phyloP scores from a whole-genome alignment of 1,140 invertebrate species.

The Stenopsyche tienmushanensis region DNA sequence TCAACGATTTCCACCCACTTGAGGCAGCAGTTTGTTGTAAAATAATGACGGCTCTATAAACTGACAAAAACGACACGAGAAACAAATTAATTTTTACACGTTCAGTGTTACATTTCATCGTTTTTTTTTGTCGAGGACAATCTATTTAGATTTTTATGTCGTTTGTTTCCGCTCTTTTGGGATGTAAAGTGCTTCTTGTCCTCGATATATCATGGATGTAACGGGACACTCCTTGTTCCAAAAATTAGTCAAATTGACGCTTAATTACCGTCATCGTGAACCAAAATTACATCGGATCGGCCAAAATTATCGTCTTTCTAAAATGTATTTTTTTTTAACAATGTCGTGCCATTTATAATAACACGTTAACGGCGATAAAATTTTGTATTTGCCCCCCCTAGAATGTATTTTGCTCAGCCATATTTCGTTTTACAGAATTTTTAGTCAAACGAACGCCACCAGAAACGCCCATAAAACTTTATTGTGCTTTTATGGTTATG shows the following conservation, averaged over 20 bases:
- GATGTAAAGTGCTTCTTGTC: not conserved
- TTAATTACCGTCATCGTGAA: too few relatives aligned
- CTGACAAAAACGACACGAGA: constrained; percentile 33
- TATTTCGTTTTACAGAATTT: not conserved
- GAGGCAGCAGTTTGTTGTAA: not conserved
- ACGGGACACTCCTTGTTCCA: too few relatives aligned
- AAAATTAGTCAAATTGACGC: too few relatives aligned
- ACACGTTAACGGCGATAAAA: too few relatives aligned
- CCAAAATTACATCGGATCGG: too few relatives aligned
- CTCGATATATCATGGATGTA: too few relatives aligned
- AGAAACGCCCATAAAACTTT: constrained; percentile 37
- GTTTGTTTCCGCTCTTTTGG: constrained; percentile 31
- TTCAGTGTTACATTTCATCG: constrained; percentile 24
- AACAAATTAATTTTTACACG: constrained; percentile 38
- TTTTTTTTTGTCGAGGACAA: constrained; percentile 11
- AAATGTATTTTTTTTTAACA: too few relatives aligned
- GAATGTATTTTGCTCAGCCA: not conserved
- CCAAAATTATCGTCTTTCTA: too few relatives aligned
- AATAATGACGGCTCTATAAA: not conserved
- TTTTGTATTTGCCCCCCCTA: too few relatives aligned
- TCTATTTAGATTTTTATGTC: constrained; percentile 22
- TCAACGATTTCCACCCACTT: constrained; percentile 8
- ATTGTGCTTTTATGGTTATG: constrained; percentile 38
- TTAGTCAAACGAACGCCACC: constrained; percentile 2
- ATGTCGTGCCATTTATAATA: too few relatives aligned